Conservation (phyloP, 2,888 invertebrate genomes). For the Marasmarcha lunaedactyla region DNA sequence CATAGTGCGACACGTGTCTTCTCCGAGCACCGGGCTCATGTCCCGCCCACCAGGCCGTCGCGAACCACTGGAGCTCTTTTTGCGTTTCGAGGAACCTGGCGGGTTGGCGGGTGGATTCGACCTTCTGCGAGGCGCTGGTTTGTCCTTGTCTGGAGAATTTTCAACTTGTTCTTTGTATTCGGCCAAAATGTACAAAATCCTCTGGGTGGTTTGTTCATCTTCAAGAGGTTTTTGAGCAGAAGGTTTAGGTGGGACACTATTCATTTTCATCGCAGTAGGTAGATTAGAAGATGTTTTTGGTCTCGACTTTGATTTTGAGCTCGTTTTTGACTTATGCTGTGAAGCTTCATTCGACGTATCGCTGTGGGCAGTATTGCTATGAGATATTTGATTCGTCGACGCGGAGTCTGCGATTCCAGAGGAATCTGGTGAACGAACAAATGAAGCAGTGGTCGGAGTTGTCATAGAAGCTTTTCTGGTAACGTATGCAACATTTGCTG, state of each 20-base stretch:
- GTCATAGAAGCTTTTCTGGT: slow-evolving; percentile 48
- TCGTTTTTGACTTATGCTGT: slow-evolving; percentile 38
- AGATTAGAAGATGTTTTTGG: slow-evolving; percentile 69
- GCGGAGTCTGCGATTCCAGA: slow-evolving; percentile 44
- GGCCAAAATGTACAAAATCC: slow-evolving; percentile 82
- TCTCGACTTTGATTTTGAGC: slow-evolving; percentile 60
- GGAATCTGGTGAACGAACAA: slow-evolving; percentile 52
- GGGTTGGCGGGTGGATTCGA: slow-evolving; percentile 81
- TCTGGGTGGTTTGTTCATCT: slow-evolving; percentile 84
- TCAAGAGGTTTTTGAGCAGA: slow-evolving; percentile 79
- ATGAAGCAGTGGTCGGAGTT: slow-evolving; percentile 39
- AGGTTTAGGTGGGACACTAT: slow-evolving; percentile 73
- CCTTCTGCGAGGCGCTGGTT: slow-evolving; percentile 81
- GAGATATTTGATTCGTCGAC: slow-evolving; percentile 35
- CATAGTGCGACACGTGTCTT: slow-evolving; percentile 77
- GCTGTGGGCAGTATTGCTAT: slow-evolving; percentile 34
- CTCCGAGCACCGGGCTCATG: slow-evolving; percentile 71
- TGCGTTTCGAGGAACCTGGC: slow-evolving; percentile 75
- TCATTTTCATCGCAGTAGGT: slow-evolving; percentile 72
- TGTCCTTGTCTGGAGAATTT: slow-evolving; percentile 85
- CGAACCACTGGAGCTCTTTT: slow-evolving; percentile 74
- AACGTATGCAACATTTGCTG: slow-evolving; percentile 50
- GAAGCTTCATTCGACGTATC: slow-evolving; percentile 27
- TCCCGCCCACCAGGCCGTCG: slow-evolving; percentile 69
- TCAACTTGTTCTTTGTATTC: slow-evolving; percentile 84